Evolutionary conservation across 2,888 invertebrate species (phyloP), one percentile per base, ranked within the genome.

Genomic region (Epinotia demarniana): DNA sequence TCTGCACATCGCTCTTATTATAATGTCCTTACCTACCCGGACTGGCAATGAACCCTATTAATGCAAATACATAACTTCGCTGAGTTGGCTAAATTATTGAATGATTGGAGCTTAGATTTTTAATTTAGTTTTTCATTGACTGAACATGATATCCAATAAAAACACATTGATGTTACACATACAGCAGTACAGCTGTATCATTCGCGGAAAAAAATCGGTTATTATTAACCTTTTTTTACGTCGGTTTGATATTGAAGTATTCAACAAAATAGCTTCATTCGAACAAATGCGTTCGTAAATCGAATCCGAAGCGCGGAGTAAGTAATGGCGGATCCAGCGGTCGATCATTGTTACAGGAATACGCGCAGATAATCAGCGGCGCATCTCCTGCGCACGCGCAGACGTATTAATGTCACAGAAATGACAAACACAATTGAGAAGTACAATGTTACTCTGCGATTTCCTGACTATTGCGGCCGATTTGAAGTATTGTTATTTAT

Each of bases 291-390:
- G 12, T 57, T 2, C 46, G 43, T 43, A 69, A 69, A 69, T 69
- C 23, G 61, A 73, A 68, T 6, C 43, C 73, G 68, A 68, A 57
- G 70, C 43, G 58, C 57, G 16, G 19, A 39, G 64, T 75, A 66
- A 75, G 64, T 75, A 61, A 75, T 71, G 75, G 61, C 55, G 62
- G 43, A 71, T 75, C 64, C 63, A 39, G 39, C 43, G 60, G 60
- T 61, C 67, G 66, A 75, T 75, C 72, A 75, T 75, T 75, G 75
- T 75, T 75, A 75, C 75, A 62, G 61, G 71, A 75, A 75, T 75
- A 75, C 72, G n/a, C 67, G 46, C 75, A 46, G 66, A 75, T 72
- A 72, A 75, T 75, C 75, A 72, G 75, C 13, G 61, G 66, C 46
- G 72, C 75, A 72, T 67, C 71, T 75, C 72, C 67, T 55, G 61